Conservation (phyloP, 2,797 vertebrate species). For the Molothrus aeneus region DNA sequence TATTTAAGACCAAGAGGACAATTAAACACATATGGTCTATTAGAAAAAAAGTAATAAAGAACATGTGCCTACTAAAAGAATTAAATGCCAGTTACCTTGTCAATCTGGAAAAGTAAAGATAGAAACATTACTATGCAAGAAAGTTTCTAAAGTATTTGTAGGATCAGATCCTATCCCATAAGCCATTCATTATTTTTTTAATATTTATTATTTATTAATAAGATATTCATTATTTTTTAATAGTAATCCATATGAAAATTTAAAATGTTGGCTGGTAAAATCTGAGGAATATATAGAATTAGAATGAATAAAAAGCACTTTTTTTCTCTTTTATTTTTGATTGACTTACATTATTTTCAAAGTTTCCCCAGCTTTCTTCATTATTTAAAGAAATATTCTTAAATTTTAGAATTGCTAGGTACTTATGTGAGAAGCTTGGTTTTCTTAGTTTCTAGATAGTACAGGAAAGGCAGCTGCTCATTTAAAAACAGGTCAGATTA, state of each 20-base stretch:
- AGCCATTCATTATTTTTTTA: background rate
- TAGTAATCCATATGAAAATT: background rate
- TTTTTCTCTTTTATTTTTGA: background rate
- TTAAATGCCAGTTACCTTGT: background rate
- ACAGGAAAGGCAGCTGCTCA: background rate
- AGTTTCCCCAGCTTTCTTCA: background rate
- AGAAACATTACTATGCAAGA: background rate
- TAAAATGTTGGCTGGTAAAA: background rate
- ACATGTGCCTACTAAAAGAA: background rate
- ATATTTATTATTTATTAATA: background rate
- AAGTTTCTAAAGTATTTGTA: background rate
- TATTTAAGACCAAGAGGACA: background rate
- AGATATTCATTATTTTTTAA: background rate
- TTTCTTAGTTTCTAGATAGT: background rate
- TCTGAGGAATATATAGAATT: background rate
- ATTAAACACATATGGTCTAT: background rate
- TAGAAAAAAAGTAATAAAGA: background rate
- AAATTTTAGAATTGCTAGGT: background rate
- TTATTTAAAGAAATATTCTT: background rate
- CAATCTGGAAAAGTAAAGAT: fast-evolving
- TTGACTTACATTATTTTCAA: background rate
- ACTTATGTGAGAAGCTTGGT: background rate
- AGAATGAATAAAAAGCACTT: background rate
- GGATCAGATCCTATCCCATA: background rate
- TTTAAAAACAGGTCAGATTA: background rate